Evolutionary conservation across 2,797 vertebrate genomes (phyloP).

Genomic region (Ctenopoma multispine): DNA sequence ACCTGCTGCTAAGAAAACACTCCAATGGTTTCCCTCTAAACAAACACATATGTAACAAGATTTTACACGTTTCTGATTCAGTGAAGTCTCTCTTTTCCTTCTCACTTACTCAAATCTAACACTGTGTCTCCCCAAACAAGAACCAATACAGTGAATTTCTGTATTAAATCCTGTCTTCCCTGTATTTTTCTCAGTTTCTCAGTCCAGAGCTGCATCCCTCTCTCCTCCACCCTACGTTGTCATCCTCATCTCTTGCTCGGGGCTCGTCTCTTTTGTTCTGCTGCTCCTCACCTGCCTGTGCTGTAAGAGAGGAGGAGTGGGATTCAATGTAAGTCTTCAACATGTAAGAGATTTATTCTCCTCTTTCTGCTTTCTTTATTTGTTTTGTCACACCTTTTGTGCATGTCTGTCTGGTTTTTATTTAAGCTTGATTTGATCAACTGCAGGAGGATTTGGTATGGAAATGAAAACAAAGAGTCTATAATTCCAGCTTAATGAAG

Average conservation of each 20-base stretch:
- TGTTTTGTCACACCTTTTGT: constrained; percentile 38
- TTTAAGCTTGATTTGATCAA: constrained; percentile 21
- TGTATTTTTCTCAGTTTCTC: constrained; percentile 79
- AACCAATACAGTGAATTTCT: neutral
- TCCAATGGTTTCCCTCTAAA: constrained; percentile 76
- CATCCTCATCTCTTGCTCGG: constrained; percentile 94
- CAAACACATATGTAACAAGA: constrained; percentile 77
- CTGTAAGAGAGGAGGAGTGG: constrained; percentile 93
- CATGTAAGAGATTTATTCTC: constrained; percentile 77
- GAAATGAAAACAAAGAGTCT: constrained; percentile 27
- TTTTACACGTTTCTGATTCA: constrained; percentile 67
- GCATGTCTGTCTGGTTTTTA: constrained; percentile 24
- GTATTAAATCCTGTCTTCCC: constrained; percentile 56
- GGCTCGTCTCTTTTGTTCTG: constrained; percentile 93
- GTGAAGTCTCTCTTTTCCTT: constrained; percentile 60
- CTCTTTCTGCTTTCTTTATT: constrained; percentile 56
- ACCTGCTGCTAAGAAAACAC: constrained; percentile 71
- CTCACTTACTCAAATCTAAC: constrained; percentile 67
- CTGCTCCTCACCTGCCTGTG: constrained; percentile 95
- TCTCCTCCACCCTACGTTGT: constrained; percentile 92
- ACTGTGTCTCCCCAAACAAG: constrained; percentile 33
- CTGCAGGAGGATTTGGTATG: constrained; percentile 16
- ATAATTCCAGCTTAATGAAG: too few species aligned
- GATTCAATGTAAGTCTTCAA: constrained; percentile 92
- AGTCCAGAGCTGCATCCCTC: constrained; percentile 85